phyloP scores from a whole-genome alignment of 1,140 invertebrate genomes.

The Chelonus insularis region DNA sequence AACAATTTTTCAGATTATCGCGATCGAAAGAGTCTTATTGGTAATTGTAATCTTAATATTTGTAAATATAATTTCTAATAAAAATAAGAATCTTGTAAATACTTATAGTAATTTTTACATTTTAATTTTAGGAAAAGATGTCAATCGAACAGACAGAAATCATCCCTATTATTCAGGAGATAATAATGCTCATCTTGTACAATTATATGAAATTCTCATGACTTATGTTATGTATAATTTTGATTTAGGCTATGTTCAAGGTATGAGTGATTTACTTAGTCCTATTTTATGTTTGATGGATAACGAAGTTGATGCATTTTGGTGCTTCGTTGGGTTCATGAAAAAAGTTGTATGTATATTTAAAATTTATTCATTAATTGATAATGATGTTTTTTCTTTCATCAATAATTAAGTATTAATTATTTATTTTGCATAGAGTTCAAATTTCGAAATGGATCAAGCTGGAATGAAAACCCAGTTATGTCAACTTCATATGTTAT shows the following conservation, averaged over 20 bases:
- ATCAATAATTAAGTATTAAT: background rate
- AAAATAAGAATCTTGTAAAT: no score
- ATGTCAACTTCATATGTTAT: slow-evolving; percentile 77
- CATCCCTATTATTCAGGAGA: slow-evolving; percentile 90
- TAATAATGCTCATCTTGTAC: slow-evolving; percentile 83
- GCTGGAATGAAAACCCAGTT: slow-evolving; percentile 95
- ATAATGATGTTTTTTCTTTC: background rate
- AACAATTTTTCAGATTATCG: slow-evolving; percentile 84
- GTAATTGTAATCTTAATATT: no score
- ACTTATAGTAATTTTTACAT: no score
- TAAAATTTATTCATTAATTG: no score
- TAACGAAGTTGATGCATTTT: slow-evolving; percentile 95
- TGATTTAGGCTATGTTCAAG: slow-evolving; percentile 93
- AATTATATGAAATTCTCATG: slow-evolving; percentile 92
- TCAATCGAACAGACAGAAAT: slow-evolving; percentile 92
- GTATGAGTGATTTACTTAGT: slow-evolving; percentile 96
- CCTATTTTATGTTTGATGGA: slow-evolving; percentile 90
- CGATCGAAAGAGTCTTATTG: slow-evolving; percentile 91
- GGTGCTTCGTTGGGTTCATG: slow-evolving; percentile 99
- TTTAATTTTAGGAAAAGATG: slow-evolving; percentile 87
- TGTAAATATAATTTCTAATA: no score
- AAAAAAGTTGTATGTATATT: slow-evolving; percentile 78
- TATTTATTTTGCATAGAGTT: slow-evolving; percentile 63
- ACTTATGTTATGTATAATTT: slow-evolving; percentile 99
- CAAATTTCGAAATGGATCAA: slow-evolving; percentile 98